Percentiles rank a stretch among this genome's conserved stretches.
Evolutionary conservation across 2,888 invertebrate genomes (phyloP).

Genomic region (Diloba caeruleocephala): DNA sequence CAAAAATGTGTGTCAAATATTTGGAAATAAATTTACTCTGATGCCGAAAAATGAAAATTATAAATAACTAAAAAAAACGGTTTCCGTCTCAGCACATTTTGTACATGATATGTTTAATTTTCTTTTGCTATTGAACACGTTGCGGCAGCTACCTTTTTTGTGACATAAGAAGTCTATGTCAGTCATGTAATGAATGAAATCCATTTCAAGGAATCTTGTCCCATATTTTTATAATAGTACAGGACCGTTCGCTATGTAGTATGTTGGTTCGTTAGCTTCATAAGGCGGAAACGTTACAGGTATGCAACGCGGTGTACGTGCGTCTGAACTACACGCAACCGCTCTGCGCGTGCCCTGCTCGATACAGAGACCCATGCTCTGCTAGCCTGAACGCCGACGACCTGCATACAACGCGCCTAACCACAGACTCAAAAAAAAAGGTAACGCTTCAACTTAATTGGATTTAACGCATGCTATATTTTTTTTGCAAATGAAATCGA

Average conservation of each 20-base stretch:
- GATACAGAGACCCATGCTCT: conserved; percentile 97
- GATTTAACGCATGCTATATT: conserved; percentile 39
- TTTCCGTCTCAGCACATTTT: no score
- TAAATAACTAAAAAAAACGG: conserved; percentile 21
- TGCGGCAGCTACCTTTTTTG: no score
- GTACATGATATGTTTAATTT: no score
- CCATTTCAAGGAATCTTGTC: conserved; percentile 26
- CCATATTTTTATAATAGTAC: conserved; percentile 26
- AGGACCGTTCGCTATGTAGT: conserved; percentile 17
- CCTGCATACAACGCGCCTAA: conserved; percentile 96
- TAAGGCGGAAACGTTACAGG: conserved; percentile 83
- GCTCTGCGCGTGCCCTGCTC: conserved; percentile 96
- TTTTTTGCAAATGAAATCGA: conserved; percentile 23
- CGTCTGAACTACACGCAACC: conserved; percentile 97
- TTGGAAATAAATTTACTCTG: background rate
- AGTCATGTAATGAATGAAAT: conserved; percentile 31
- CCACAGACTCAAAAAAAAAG: conserved; percentile 95
- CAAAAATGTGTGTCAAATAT: conserved; percentile 8
- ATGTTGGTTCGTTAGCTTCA: conserved; percentile 38
- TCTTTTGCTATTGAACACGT: no score
- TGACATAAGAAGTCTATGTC: conserved; percentile 19
- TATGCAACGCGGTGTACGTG: conserved; percentile 98
- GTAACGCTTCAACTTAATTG: conserved; percentile 77
- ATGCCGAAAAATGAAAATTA: conserved; percentile 1
- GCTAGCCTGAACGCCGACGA: conserved; percentile 97